These are phyloP conservation scores for Ceyx melanurus DNA, from an alignment of 2,113 vertebrate genomes.

Conservation along the genomic window DNA sequence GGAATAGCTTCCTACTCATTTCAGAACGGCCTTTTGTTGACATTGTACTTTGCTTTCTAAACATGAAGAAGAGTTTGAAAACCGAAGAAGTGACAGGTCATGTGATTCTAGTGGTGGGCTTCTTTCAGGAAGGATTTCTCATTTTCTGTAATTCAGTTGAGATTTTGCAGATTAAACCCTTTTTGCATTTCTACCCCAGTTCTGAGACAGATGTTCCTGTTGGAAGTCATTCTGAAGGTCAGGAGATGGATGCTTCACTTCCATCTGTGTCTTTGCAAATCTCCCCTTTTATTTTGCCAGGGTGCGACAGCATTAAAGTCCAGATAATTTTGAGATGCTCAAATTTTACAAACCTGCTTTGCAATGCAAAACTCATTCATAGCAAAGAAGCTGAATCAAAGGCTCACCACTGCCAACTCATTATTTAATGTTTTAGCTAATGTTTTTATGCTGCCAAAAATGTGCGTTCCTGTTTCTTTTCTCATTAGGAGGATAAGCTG, in stretches of 20 bases:
- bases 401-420: neutral
- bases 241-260: neutral
- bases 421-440: constrained; percentile 44
- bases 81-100: neutral
- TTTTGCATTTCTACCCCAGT: neutral
- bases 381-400: constrained; percentile 13
- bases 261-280: neutral
- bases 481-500: neutral
- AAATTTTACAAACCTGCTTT: constrained; percentile 22
- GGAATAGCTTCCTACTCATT: neutral
- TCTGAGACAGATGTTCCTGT: neutral
- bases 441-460: constrained; percentile 9
- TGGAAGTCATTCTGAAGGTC: neutral
- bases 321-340: neutral
- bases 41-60: neutral
- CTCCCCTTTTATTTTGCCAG: neutral
- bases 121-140: neutral
- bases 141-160: neutral
- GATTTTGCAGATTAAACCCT: neutral
- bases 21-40: neutral
- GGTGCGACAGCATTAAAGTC: neutral
- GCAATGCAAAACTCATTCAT: constrained; percentile 30
- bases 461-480: neutral
- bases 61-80: neutral
- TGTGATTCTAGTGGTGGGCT: neutral